Evolutionary conservation across 2,797 vertebrate species (phyloP), one percentile per base, ranked within the genome.

Genomic region (Scolopax bukidnonensis): DNA sequence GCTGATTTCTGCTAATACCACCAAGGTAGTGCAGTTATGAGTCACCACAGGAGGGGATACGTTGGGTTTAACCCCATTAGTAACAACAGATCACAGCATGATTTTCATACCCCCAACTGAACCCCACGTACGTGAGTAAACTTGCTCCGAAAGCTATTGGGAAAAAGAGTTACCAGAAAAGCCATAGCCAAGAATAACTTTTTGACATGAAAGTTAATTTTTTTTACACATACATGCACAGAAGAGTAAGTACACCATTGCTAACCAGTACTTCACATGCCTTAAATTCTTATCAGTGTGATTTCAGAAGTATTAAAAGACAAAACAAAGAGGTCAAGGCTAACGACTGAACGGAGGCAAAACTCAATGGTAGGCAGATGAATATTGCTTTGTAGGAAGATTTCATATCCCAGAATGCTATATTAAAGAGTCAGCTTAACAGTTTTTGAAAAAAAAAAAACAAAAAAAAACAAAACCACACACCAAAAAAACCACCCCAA

Each of bases 141-240:
- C 38, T 14, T 0, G 0, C 70, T 74, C 51, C 3, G 2, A 56
- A 61, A 90, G 50, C 50, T 33, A 53, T 0, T 20, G 32, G 59
- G 63, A 96, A 94, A 94, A 51, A 47, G 56, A 60, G 12, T 30
- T 11, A 14, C 60, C 23, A 64, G 69, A 40, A 86, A 54, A 83
- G 51, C 21, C 43, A 92, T 13, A 38, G 47, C n/a, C 47, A 33
- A 57, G 19, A 64, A 71, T 32, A 64, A 40, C 33, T 43, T 82
- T 27, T 74, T n/a, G 60, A 50, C 10, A 25, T 4, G 33, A 19
- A 78, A 81, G 43, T 47, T 32, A 33, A 17, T 11, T 21, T 23
- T 65, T 24, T 69, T 53, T 18, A 69, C 69, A 33, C 5, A 30
- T 15, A 38, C 24, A 50, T 1, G 5, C 24, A 45, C 5, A 41